Evolutionary conservation across 92 coral and sea anemone genomes (phyloP).

Genomic region (Palythoa grandis): DNA sequence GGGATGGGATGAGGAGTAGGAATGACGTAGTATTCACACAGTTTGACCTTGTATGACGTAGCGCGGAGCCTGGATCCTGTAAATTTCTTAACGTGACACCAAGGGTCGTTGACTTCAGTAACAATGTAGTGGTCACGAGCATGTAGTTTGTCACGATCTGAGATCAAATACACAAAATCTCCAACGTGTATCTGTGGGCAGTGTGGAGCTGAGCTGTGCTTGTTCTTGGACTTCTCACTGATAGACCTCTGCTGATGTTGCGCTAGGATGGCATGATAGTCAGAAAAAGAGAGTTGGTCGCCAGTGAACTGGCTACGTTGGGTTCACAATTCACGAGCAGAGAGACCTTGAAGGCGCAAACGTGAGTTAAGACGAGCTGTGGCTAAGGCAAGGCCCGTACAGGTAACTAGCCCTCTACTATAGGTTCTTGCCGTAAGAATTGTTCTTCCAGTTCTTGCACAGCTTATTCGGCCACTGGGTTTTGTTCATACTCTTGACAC

Average conservation of each 20-base stretch:
- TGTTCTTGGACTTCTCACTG: slow-evolving; percentile 37
- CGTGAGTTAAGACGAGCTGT: slow-evolving; percentile 35
- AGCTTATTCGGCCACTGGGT: slow-evolving; percentile 38
- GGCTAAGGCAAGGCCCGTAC: slow-evolving; percentile 32
- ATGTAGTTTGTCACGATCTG: slow-evolving; percentile 17
- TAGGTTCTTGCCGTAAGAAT: slow-evolving; percentile 23
- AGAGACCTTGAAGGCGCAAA: slow-evolving; percentile 16
- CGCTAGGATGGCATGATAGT: slow-evolving; percentile 20
- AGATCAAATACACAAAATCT: slow-evolving; percentile 17
- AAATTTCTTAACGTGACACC: slow-evolving; percentile 44
- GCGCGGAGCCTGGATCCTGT: slow-evolving; percentile 48
- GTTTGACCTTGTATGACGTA: slow-evolving; percentile 45
- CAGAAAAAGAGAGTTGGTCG: slow-evolving; percentile 37
- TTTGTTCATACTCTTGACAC: slow-evolving; percentile 22
- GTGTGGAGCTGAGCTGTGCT: slow-evolving; percentile 4
- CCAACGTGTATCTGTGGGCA: slow-evolving; percentile 20
- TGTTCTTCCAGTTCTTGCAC: slow-evolving; percentile 21
- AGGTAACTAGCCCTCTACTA: slow-evolving; percentile 30
- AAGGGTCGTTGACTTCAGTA: neutral
- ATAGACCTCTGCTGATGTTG: slow-evolving; percentile 28
- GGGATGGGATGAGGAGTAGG: too few species aligned
- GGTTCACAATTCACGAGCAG: slow-evolving; percentile 50
- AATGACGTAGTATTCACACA: slow-evolving; percentile 25
- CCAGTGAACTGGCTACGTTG: slow-evolving; percentile 45
- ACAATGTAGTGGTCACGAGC: neutral